phyloP scores from a whole-genome alignment of 2,113 vertebrate species.

The Pituophis catenifer region DNA sequence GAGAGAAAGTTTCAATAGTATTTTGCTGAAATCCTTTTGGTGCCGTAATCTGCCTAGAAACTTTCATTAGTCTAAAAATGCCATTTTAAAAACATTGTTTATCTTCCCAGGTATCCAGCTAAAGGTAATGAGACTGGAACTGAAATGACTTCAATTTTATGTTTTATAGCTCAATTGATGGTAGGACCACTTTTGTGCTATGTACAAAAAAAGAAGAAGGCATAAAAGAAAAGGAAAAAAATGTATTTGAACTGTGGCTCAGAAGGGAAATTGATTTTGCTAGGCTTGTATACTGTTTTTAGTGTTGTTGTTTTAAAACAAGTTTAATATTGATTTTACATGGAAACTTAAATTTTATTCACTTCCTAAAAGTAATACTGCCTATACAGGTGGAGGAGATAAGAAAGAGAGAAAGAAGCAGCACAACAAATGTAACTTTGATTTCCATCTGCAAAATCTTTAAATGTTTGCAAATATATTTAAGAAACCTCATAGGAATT shows the following conservation, averaged over 20 bases:
- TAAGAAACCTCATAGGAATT: slow-evolving; percentile 3
- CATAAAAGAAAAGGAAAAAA: neutral
- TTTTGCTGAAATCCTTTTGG: slow-evolving; percentile 12
- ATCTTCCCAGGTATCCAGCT: neutral
- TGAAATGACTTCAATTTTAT: slow-evolving; percentile 1
- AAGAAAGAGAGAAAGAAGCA: slow-evolving; percentile 3
- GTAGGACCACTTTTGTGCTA: slow-evolving; percentile 16
- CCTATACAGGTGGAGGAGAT: slow-evolving; percentile 15
- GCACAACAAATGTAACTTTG: slow-evolving; percentile 14
- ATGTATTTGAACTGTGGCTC: slow-evolving; percentile 3
- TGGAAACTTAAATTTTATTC: slow-evolving; percentile 10
- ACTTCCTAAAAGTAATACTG: slow-evolving; percentile 40
- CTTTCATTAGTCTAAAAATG: slow-evolving; percentile 22
- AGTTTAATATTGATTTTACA: slow-evolving; percentile 31
- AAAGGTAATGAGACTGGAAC: slow-evolving; percentile 27
- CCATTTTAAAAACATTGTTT: slow-evolving; percentile 8
- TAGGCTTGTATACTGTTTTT: slow-evolving; percentile 38
- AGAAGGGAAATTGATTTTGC: slow-evolving; percentile 38
- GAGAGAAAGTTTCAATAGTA: neutral
- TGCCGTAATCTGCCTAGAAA: slow-evolving; percentile 18
- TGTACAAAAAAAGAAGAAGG: slow-evolving; percentile 36
- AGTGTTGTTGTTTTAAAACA: slow-evolving; percentile 47
- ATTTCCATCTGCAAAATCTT: slow-evolving; percentile 51
- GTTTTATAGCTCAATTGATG: slow-evolving; percentile 30
- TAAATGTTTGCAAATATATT: slow-evolving; percentile 37